Percentiles rank a stretch among this genome's conserved stretches.
Evolutionary conservation across 2,888 invertebrate genomes (phyloP).

Genomic region (Phortica magna): DNA sequence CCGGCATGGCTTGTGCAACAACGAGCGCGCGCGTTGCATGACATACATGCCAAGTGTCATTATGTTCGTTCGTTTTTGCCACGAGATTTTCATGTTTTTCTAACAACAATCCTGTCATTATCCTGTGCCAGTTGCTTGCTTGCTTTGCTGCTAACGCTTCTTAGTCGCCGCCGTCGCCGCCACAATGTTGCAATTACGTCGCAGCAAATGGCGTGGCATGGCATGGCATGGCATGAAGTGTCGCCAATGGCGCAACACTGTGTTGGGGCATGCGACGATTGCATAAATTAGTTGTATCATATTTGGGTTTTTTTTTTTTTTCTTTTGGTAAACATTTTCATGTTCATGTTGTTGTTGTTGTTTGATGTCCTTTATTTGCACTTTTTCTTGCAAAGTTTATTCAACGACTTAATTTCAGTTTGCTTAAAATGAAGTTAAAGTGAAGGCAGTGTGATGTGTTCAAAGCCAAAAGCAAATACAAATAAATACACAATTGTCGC

Average conservation of each 20-base stretch:
- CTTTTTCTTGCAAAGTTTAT: not conserved
- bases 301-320: too few species aligned
- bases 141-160: not conserved
- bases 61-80: slow-evolving; percentile 66
- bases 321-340: not conserved
- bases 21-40: slow-evolving; percentile 64
- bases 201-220: not conserved
- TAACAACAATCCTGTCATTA: slow-evolving; percentile 60
- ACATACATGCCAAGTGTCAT: slow-evolving; percentile 77
- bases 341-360: too few species aligned
- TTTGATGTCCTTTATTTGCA: too few species aligned
- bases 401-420: not conserved
- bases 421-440: not conserved
- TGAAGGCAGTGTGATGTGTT: not conserved
- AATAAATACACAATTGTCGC: not conserved
- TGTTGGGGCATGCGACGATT: not conserved
- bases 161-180: slow-evolving; percentile 37
- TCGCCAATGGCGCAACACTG: slow-evolving; percentile 2
- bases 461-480: not conserved
- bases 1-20: not conserved
- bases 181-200: slow-evolving; percentile 68
- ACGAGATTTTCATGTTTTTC: slow-evolving; percentile 41
- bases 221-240: not conserved
- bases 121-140: slow-evolving; percentile 43
- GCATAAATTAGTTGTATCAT: slow-evolving; percentile 19